These are phyloP conservation scores for Nannoperca obscura DNA, from an alignment of 2,797 vertebrate species.

Conservation along the genomic window DNA sequence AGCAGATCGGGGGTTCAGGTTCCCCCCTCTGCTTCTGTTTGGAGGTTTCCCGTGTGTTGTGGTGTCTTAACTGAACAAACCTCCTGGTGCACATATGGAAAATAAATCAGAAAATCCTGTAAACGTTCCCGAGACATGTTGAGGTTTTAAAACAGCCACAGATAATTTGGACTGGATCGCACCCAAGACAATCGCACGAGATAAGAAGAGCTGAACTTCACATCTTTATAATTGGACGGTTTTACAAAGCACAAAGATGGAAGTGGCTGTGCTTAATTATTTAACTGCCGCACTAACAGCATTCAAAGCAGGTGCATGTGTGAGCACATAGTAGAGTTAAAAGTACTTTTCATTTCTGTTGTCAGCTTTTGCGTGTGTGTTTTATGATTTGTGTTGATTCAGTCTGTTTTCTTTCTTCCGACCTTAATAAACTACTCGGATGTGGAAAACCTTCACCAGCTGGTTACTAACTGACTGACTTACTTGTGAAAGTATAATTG, in stretches of 20 bases:
- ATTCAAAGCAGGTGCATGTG: background rate
- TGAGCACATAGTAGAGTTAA: no score
- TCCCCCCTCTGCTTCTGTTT: conserved; percentile 3
- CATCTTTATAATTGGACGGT: background rate
- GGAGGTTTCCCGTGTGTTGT: background rate
- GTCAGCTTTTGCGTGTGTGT: background rate
- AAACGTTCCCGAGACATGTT: background rate
- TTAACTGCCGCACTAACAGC: background rate
- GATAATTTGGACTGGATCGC: conserved; percentile 1
- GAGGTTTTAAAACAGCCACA: background rate
- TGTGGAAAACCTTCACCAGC: background rate
- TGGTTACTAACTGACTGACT: background rate
- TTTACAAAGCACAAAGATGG: background rate
- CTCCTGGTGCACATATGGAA: background rate
- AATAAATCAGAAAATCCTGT: background rate
- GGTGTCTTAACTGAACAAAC: background rate
- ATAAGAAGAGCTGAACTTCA: background rate
- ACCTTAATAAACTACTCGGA: background rate
- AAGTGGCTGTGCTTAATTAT: background rate
- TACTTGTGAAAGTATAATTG: background rate
- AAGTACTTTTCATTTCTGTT: background rate
- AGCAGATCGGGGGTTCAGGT: background rate
- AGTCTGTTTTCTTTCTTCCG: background rate
- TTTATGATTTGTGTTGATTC: background rate
- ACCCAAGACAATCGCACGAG: background rate